These are phyloP conservation scores for Caradrina kadenii DNA, from an alignment of 2,888 invertebrate genomes.

Conservation along the genomic window DNA sequence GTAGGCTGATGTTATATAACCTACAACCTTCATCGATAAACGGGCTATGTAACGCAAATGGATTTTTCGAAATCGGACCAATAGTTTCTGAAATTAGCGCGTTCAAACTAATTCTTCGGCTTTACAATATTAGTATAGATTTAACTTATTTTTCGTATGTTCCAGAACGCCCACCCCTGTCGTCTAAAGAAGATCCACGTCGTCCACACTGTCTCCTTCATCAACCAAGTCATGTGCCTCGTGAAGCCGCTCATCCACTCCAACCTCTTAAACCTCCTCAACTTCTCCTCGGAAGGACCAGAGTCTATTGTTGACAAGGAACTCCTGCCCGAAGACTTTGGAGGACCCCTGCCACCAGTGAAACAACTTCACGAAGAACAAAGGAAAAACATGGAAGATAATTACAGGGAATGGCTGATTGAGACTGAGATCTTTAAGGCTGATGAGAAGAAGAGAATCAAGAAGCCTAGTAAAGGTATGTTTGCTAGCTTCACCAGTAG, in stretches of 20 bases:
- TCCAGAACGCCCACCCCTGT: slow-evolving; percentile 92
- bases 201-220: slow-evolving; percentile 92
- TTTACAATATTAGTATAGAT: no score
- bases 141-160: slow-evolving; percentile 37
- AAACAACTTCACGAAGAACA: slow-evolving; percentile 90
- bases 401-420: slow-evolving; percentile 91
- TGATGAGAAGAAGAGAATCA: slow-evolving; percentile 86
- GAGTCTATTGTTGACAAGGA: slow-evolving; percentile 85
- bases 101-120: no score
- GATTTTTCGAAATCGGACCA: no score
- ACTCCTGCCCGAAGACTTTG: slow-evolving; percentile 90
- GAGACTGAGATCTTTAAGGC: slow-evolving; percentile 91
- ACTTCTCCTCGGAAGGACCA: slow-evolving; percentile 90
- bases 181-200: slow-evolving; percentile 92
- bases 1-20: no score
- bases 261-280: slow-evolving; percentile 91
- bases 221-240: slow-evolving; percentile 92
- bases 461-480: slow-evolving; percentile 87
- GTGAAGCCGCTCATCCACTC: slow-evolving; percentile 92
- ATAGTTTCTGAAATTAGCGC: no score
- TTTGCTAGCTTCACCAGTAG: slow-evolving; percentile 88
- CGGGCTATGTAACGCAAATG: no score
- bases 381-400: slow-evolving; percentile 89
- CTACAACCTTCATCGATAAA: no score
- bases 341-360: slow-evolving; percentile 89